Evolutionary conservation across 2,113 vertebrate species (phyloP), one percentile per base, ranked within the genome.

Genomic region (Dromaius novaehollandiae): DNA sequence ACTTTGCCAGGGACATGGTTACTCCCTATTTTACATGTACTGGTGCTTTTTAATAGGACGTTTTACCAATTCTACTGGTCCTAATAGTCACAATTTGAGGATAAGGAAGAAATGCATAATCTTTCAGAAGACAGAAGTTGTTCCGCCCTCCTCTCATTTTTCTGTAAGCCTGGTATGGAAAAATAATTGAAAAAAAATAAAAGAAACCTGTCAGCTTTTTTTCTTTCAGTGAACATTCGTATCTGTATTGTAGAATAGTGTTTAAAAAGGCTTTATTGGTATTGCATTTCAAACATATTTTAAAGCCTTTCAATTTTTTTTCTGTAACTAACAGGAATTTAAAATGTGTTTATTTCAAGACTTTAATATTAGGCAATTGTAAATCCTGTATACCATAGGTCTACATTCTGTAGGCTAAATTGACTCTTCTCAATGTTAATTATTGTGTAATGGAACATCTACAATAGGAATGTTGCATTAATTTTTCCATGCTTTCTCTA

Each of bases 401-500:
- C 69, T 85, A 20, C 38, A 13, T 56, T 69, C 75, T 81, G 34
- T 44, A 44, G 34, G 13, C 42, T 26, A 11, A 25, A 65, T 71
- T 65, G 77, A 70, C 82, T 53, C 32, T 65, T 70, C 69, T 81
- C 11, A 25, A 2, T 30, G 76, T 65, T 86, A 80, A 91, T 74
- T 91, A 38, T 25, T 28, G 46, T 55, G 76, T 68, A 71, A 50
- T 0, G 2, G n/a, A 71, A 36, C 14, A 20, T 70, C 70, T 36
- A 1, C 36, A 38, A 19, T 8, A 58, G 48, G 71, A 36, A 38
- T 24, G 42, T 66, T 7, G 5, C 0, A 0, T 42, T 82, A 0
- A 1, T 65, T 88, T 88, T 83, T 65, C 71, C 11, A 6, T 65
- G 38, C 36, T 34, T 50, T 42, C 19, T 55, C 50, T 42, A 24